Evolutionary conservation across 2,888 invertebrate species (phyloP).

Genomic region (Willowsia nigromaculata): DNA sequence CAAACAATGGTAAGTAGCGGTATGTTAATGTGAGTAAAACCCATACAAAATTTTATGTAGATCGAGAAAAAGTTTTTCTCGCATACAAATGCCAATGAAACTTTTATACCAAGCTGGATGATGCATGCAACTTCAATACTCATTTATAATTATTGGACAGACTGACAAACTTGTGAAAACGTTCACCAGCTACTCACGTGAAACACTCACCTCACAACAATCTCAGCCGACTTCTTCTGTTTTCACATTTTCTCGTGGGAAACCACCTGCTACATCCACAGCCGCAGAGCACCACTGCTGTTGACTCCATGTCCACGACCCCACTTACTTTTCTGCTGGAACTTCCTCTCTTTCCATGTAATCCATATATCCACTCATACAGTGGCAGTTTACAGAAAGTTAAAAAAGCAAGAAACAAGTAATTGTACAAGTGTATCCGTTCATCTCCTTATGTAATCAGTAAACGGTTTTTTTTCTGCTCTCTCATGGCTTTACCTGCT

Average conservation of each 20-base stretch:
- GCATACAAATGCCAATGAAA: no score
- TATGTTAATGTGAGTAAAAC: no score
- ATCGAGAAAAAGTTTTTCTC: no score
- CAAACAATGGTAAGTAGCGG: no score
- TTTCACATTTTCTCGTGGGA: conserved; percentile 53
- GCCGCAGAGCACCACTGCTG: not conserved
- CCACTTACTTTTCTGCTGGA: not conserved
- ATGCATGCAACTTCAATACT: no score
- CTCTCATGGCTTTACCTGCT: not conserved
- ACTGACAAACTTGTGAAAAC: no score
- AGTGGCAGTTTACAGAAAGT: no score
- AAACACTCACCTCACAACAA: not conserved
- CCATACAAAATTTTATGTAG: no score
- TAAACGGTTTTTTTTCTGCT: not conserved
- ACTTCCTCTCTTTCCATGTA: not conserved
- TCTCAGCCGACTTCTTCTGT: conserved; percentile 37
- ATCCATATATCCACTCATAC: not conserved
- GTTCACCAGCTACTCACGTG: not conserved
- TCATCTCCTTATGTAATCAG: not conserved
- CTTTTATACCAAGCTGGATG: no score
- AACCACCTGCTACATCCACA: conserved; percentile 43
- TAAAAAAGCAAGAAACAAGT: not conserved
- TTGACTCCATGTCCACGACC: not conserved
- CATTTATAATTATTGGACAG: no score
- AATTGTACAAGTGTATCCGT: not conserved